These are phyloP conservation scores for Pterois miles DNA, from an alignment of 2,797 vertebrate genomes.

Conservation along the genomic window DNA sequence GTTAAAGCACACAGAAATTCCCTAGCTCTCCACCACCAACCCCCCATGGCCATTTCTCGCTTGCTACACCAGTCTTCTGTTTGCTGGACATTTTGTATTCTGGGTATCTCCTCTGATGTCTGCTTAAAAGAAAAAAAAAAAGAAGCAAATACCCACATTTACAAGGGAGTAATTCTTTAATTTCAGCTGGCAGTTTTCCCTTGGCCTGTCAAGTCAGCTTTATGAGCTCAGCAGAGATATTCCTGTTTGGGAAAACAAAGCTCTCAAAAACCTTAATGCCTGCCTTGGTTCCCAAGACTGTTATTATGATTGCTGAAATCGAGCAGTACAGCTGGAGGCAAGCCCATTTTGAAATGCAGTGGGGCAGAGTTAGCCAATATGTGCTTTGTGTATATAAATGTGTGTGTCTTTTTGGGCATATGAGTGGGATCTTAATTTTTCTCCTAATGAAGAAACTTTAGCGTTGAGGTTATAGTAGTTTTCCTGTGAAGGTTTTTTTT, in stretches of 20 bases:
- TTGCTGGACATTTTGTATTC: constrained; percentile 49
- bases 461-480: constrained; percentile 2
- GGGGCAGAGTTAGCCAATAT: constrained; percentile 36
- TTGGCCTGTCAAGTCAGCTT: constrained; percentile 67
- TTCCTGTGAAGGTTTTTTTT: constrained; percentile 1
- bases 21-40: constrained; percentile 43
- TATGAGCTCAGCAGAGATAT: constrained; percentile 64
- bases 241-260: constrained; percentile 75
- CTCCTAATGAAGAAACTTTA: not conserved
- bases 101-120: constrained; percentile 32
- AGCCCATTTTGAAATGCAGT: constrained; percentile 54
- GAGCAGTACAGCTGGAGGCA: constrained; percentile 57
- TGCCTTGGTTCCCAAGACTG: constrained; percentile 67
- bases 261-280: constrained; percentile 65
- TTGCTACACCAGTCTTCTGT: constrained; percentile 35
- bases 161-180: constrained; percentile 67
- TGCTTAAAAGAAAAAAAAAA: constrained; percentile 25
- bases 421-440: constrained; percentile 21
- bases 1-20: constrained; percentile 53
- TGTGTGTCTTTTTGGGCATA: constrained; percentile 21
- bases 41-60: constrained; percentile 19
- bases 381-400: constrained; percentile 28
- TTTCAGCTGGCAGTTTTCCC: constrained; percentile 67
- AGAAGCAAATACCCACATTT: constrained; percentile 28
- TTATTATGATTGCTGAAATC: constrained; percentile 72